Base-by-base conservation (phyloP, 2,888 invertebrate species). In the Caenorhabditis angaria region DNA sequence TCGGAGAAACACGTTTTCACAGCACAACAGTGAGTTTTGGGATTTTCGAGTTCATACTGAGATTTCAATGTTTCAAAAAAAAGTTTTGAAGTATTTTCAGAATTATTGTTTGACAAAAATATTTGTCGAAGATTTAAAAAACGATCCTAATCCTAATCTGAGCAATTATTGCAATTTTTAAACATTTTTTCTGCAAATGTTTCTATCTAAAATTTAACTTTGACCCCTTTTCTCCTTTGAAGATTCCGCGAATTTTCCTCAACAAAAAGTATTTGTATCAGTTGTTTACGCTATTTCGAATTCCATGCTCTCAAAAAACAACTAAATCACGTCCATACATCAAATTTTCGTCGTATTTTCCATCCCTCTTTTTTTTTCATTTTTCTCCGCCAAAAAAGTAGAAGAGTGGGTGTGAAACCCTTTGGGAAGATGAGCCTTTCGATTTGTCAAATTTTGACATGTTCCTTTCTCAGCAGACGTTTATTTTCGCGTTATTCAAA, bases 1-100 rank as follows among this genome's bases (percentile, higher is more conserved):
- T 24, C 25, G n/a, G n/a, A 10, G n/a, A n/a, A 25, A 25, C 70
- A 70, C 28, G 58, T 70, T 51, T 61, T 70, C 25, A 27, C 64
- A 1, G 29, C 61, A 1, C 35, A 57, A 28, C 70, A 70, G 70
- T 70, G 18, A 69, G 69, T 61, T 41, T 10, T 10, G 10, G 41
- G 14, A 41, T 3, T 3, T 5, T 18, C 10, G 10, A 12, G n/a
- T n/a, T n/a, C n/a, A n/a, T n/a, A n/a, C n/a, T n/a, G n/a, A n/a
- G n/a, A n/a, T n/a, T n/a, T n/a, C n/a, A n/a, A n/a, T n/a, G n/a
- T n/a, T n/a, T n/a, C n/a, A n/a, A n/a, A n/a, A n/a, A n/a, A n/a
- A n/a, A n/a, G n/a, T n/a, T n/a, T n/a, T n/a, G n/a, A n/a, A n/a
- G n/a, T n/a, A n/a, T n/a, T n/a, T n/a, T n/a, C n/a, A n/a, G n/a